phyloP scores from a whole-genome alignment of 2,113 vertebrate species.

The Apodemus sylvaticus region DNA sequence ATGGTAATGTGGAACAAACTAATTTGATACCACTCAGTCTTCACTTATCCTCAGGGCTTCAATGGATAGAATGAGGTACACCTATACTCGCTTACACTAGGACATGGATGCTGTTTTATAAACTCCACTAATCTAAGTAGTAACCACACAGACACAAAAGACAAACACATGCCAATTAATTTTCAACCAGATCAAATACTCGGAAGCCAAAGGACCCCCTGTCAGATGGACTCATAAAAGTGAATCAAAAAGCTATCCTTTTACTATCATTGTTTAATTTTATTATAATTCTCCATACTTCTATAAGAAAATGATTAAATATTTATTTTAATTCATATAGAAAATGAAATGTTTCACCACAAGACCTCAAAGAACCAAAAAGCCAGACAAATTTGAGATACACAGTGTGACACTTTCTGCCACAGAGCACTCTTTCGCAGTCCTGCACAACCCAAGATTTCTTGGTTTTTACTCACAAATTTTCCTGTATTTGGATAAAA shows the following conservation, averaged over 20 bases:
- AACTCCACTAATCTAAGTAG: not conserved
- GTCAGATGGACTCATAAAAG: rapidly evolving
- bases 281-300: not conserved
- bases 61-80: not conserved
- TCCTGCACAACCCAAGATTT: not conserved
- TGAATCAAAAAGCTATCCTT: not conserved
- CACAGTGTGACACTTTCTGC: not conserved
- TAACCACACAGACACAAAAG: not conserved
- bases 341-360: not conserved
- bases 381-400: not conserved
- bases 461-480: not conserved
- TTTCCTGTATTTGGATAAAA: not conserved
- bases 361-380: not conserved
- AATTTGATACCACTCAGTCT: not conserved
- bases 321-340: not conserved
- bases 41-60: not conserved
- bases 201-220: not conserved
- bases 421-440: not conserved
- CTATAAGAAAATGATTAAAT: not conserved
- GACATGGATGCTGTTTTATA: not conserved
- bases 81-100: not conserved
- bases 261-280: not conserved
- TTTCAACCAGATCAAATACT: no score
- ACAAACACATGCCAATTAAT: not conserved
- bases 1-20: not conserved